Evolutionary conservation across 2,797 vertebrate species (phyloP).

Genomic region (Bovichtus diacanthus): DNA sequence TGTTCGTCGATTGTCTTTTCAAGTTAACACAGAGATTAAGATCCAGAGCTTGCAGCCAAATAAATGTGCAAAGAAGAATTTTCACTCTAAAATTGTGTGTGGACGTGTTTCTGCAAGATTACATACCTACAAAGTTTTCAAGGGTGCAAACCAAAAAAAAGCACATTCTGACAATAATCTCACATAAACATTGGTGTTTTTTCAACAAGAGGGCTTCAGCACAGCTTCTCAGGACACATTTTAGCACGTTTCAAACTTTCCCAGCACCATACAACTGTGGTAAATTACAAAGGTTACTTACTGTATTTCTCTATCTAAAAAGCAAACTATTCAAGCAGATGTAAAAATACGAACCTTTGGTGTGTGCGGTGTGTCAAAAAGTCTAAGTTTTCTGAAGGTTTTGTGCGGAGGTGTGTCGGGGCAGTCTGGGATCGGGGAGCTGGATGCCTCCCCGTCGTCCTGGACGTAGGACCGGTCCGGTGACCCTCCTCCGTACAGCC

Average conservation of each 20-base stretch:
- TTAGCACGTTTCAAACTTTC: too few relatives aligned
- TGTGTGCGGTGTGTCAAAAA: constrained; percentile 97
- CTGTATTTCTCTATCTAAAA: too few relatives aligned
- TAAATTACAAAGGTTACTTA: too few relatives aligned
- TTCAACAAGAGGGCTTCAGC: too few relatives aligned
- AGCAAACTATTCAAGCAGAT: too few relatives aligned
- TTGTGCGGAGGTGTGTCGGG: constrained; percentile 97
- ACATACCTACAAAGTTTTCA: neutral
- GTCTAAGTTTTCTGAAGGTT: constrained; percentile 94
- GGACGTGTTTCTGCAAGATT: neutral
- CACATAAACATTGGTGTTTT: neutral
- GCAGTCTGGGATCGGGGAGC: constrained; percentile 90
- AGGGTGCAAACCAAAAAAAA: neutral
- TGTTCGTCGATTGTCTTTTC: neutral
- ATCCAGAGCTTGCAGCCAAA: neutral
- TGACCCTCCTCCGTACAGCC: constrained; percentile 76
- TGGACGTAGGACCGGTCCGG: constrained; percentile 71
- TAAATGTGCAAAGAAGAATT: neutral
- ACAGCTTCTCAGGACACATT: too few relatives aligned
- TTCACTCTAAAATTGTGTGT: neutral
- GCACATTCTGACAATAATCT: too few relatives aligned
- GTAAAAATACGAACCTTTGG: constrained; percentile 89
- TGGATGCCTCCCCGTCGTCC: constrained; percentile 80
- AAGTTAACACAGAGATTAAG: too few relatives aligned
- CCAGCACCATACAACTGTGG: too few relatives aligned